Base-by-base conservation (phyloP, 1,140 invertebrate species). In the Heterodera schachtii region DNA sequence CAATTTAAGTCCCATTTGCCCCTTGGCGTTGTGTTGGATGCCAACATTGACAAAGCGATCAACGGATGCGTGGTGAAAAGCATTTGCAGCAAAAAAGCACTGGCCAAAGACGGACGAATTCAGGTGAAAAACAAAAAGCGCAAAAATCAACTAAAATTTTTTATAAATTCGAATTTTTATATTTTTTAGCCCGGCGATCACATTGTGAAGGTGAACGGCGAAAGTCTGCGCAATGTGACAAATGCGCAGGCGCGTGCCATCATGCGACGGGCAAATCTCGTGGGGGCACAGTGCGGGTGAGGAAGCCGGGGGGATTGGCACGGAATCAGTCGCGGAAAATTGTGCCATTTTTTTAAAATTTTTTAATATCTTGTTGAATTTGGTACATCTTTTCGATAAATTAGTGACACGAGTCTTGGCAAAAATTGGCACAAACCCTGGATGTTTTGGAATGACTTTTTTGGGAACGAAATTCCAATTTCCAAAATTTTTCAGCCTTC, bases 1-100 rank as follows among this genome's bases (percentile, higher is more conserved):
- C 31, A 31, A 31, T 75, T 75, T 75, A 75, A 4, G 93, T 92
- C 92, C 73, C 90, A 90, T 73, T 91, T 92, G 74, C 85, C 87
- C 44, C 84, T 94, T 73, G 93, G 87, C 43, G 64, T 90, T 44
- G 79, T 81, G 13, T 49, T 90, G n/a, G 89, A 90, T 69, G 87
- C 90, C 47, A 90, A 92, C 52, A 91, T 91, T 11, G 93, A 93
- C 77, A 92, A 92, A 82, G 93, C 93, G 19, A 87, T 92, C 8
- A 94, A 94, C 90, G 93, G 93, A 7, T 92, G 93, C 83, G 85
- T 93, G 11, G 92, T 94, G 13, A 92, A 91, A 71, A 91, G 91
- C 49, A 89, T 94, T 13, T 89, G 90, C 31, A 86, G 89, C 69
- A 90, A 90, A 78, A 93, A 93, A 70, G 92, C 93, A 19, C 89